Evolutionary conservation across 2,797 vertebrate species (phyloP), one percentile per base, ranked within the genome.

Genomic region (Cyclura pinguis): DNA sequence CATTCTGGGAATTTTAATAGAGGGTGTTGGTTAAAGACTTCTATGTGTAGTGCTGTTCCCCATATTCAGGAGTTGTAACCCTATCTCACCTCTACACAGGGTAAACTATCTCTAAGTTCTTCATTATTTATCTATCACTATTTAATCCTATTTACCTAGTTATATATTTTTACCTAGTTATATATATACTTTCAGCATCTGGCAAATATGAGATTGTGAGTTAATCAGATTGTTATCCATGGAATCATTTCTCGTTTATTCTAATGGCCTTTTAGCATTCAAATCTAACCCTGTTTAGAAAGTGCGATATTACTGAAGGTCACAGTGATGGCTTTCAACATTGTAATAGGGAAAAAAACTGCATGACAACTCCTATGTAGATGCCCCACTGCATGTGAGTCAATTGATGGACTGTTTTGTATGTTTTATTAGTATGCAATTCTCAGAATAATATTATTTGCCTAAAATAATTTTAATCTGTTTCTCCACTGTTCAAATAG

Each of bases 181-280:
- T n/a, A n/a, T n/a, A n/a, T n/a, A 80, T 67, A 9, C 64, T 81
- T 22, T 81, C 50, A 88, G 42, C 50, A 38, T 35, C 35, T 83
- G 35, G 72, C 52, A 88, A 83, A 83, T 59, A 88, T 69, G 59
- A 88, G 47, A 81, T 55, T 20, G 55, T n/a, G 81, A 57, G 80
- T 82, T 52, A 24, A 85, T 67, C 27, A 86, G 78, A 6, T 16
- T 1, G 52, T 67, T 57, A 38, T 0, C 0, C 7, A 42, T 0
- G 22, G 0, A 8, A 38, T 3, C 52, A 55, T 73, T 89, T 85
- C 67, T 82, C 67, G 81, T 86, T 86, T 86, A 59, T 73, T 62
- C 52, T 32, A 50, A 35, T 62, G 32, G 38, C 7, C 67, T 59
- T 86, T 50, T 80, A 73, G 29, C 77, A 81, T 73, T 80, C 50